Base-by-base conservation (phyloP, 2,888 invertebrate species). In the Ennomos erosarius region DNA sequence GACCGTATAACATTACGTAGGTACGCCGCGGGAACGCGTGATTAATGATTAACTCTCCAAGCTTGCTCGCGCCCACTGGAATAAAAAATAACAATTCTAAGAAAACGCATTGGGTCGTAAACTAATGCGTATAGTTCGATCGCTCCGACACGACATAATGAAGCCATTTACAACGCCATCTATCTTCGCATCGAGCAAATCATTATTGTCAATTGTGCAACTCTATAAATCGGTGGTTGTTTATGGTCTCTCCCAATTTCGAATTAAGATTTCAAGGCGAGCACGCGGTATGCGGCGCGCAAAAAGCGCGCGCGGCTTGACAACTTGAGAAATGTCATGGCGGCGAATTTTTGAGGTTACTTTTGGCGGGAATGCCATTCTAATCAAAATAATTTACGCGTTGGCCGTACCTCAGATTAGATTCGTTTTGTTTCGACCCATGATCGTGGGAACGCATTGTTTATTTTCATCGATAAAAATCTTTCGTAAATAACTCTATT, bases 331-430 rank as follows among this genome's bases (percentile, higher is more conserved):
- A 88, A 92, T 87, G 86, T 85, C 84, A 83, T 65, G 76, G 83
- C 76, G 68, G 75, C 75, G 67, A 74, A 79, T 82, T 82, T 84
- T 83, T 81, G 76, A 75, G 75, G 70, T 81, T 79, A 81, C 76
- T 82, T 88, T 89, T 85, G 81, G 84, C 82, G 83, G 82, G 85
- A 84, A 85, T 85, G 87, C 87, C 86, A 88, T 90, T 90, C 91
- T 90, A 90, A 92, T 92, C 91, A 91, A 92, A 91, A 92, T 92
- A 88, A 90, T 92, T 91, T 91, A 91, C 92, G 90, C 87, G 82
- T 80, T 77, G 70, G 51, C 64, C 76, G 72, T 53, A 69, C 69
- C 67, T 62, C 63, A 67, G 76, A 76, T 78, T 76, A 75, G 69
- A 65, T 72, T 75, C 70, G 76, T 81, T 78, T 84, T 81, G 75